Evolutionary conservation across 2,113 vertebrate genomes (phyloP), one percentile per base, ranked within the genome.

Genomic region (Acrocephalus kingi): DNA sequence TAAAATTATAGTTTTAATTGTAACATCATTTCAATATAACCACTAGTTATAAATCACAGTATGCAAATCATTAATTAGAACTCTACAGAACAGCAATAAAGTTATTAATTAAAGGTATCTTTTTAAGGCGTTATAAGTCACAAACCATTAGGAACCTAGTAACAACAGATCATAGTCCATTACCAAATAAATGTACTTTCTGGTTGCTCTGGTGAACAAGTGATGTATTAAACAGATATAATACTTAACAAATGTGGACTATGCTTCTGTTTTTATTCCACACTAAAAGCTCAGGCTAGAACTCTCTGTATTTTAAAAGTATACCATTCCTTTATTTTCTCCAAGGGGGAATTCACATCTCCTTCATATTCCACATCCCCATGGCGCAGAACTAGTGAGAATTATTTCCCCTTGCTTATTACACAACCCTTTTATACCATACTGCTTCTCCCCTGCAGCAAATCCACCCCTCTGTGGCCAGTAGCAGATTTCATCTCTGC

Each of bases 171-270:
- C 63, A 83, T 61, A 68, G 72, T 74, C 54, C 51, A 17, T 80
- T 78, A 75, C 68, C 52, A 84, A 73, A 63, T 11, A 86, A 90
- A 88, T 16, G 21, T 33, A 18, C 71, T 74, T 79, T 71, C 62
- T 89, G 37, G 45, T 68, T 71, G 66, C 71, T 92, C 67, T 91
- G 54, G 63, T 91, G 39, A 85, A 46, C 62, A 80, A 90, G 94
- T 96, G 81, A 93, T 4, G 2, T 48, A 93, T 96, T 97, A 92
- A 95, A 95, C 72, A 17, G 2, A 48, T 61, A 23, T 89, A 94
- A 94, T 82, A 66, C 11, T 63, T 95, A 94, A 96, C 91, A 79
- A 74, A 43, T 17, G 58, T 94, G 93, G 90, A 96, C 93, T 94
- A 37, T 90, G 91, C n/a, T 66, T 91, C 87, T 66, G 14, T 49